Evolutionary conservation across 2,113 vertebrate genomes (phyloP), one percentile per base, ranked within the genome.

Genomic region (Monarcha castaneiventris): DNA sequence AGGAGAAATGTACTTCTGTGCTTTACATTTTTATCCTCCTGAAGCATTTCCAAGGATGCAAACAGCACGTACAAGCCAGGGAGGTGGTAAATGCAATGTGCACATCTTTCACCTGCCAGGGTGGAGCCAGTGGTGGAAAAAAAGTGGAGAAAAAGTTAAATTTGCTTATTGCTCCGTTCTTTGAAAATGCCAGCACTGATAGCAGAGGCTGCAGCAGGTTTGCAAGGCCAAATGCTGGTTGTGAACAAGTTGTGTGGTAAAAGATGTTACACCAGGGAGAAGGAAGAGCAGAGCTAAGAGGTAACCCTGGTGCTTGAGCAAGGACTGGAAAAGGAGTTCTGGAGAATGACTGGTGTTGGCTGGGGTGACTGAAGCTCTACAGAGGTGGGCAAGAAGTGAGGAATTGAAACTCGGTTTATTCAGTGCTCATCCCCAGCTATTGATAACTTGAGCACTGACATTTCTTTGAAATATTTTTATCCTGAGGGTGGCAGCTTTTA

Each of bases 391-490:
- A 96, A 89, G 73, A 84, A 95, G 56, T 19, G 90, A 68, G 69
- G 49, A 59, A 23, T 17, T 44, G 68, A 46, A 54, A 30, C 44
- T 44, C 32, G 2, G 10, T 89, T 93, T 95, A 84, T 81, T 89
- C 95, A 63, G 91, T 63, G 86, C 73, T 94, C 76, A 63, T 94
- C 83, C 82, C 48, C 72, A 91, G 93, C 95, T 96, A 95, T 93
- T 73, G 92, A 93, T 93, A 95, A 96, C 83, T 95, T 72, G 39
- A 96, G 96, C 72, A 54, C 85, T 96, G 96, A 97, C 96, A 94
- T 96, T 97, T 96, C 95, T 96, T 94, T 44, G 75, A n/a, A 90
- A 93, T 95, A 96, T 96, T 97, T 96, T 96, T 96, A 96, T 95
- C 94, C 92, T 58, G 96, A 95, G 93, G 95, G 92, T 94, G 93